Evolutionary conservation across 2,888 invertebrate species (phyloP).

Genomic region (Ligdia adustata): DNA sequence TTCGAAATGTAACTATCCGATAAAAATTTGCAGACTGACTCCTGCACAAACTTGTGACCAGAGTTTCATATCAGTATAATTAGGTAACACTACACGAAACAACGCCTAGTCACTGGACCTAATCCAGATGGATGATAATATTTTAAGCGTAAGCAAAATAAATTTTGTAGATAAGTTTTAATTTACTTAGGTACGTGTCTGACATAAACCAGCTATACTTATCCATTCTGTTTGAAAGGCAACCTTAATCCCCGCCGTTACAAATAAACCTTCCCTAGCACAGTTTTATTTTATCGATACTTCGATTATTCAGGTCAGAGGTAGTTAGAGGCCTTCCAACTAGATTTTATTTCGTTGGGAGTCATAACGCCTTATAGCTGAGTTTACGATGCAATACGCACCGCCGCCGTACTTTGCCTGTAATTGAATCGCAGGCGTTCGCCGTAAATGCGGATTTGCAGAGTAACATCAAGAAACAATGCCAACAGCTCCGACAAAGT

Average conservation of each 20-base stretch:
- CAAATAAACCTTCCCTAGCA: conserved; percentile 35
- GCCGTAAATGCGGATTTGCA: conserved; percentile 65
- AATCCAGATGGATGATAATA: too few species aligned
- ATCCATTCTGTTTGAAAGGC: conserved; percentile 5
- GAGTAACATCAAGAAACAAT: conserved; percentile 52
- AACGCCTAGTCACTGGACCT: too few species aligned
- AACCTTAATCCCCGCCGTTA: not conserved
- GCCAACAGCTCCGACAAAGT: conserved; percentile 41
- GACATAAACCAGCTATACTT: conserved; percentile 1
- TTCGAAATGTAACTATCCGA: too few species aligned
- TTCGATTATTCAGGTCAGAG: conserved; percentile 56
- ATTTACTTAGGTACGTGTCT: not conserved
- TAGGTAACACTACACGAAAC: too few species aligned
- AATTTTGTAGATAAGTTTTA: too few species aligned
- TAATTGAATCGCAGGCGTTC: conserved; percentile 78
- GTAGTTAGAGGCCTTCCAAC: conserved; percentile 45
- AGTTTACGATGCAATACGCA: conserved; percentile 78
- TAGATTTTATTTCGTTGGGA: conserved; percentile 58
- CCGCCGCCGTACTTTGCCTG: conserved; percentile 69
- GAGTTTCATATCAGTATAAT: too few species aligned
- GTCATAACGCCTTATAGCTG: conserved; percentile 69
- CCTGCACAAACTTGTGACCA: too few species aligned
- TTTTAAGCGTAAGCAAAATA: too few species aligned
- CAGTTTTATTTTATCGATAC: conserved; percentile 43
- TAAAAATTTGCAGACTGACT: too few species aligned